phyloP scores from a whole-genome alignment of 2,888 invertebrate genomes.

The Myopa testacea region DNA sequence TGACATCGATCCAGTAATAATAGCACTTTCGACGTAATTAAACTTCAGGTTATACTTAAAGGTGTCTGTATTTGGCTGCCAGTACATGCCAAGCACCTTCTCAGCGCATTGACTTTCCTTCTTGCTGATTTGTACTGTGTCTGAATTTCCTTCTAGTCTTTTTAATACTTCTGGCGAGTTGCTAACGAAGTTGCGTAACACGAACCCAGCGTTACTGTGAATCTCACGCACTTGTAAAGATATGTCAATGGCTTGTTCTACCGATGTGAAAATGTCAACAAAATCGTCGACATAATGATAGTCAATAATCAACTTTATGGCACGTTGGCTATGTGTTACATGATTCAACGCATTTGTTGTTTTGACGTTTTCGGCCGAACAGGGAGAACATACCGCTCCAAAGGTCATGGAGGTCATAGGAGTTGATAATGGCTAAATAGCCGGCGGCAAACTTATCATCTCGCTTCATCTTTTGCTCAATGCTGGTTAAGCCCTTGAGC shows the following conservation, averaged over 20 bases:
- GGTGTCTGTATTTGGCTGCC: slow-evolving; percentile 5
- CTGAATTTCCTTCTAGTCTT: slow-evolving; percentile 2
- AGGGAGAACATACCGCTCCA: slow-evolving; percentile 33
- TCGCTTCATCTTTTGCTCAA: slow-evolving; percentile 40
- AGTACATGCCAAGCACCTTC: slow-evolving; percentile 19
- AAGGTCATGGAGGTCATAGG: slow-evolving; percentile 42
- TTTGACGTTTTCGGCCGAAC: slow-evolving; percentile 31
- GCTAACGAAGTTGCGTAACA: slow-evolving; percentile 39
- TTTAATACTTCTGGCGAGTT: slow-evolving; percentile 32
- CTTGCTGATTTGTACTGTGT: not conserved
- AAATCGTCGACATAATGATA: slow-evolving; percentile 44
- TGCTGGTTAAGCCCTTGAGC: slow-evolving; percentile 1
- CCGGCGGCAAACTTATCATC: slow-evolving; percentile 35
- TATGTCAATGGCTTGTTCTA: slow-evolving; percentile 12
- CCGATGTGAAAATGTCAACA: slow-evolving; percentile 24
- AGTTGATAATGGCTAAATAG: slow-evolving; percentile 37
- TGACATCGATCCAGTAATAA: not conserved
- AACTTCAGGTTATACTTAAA: slow-evolving; percentile 8
- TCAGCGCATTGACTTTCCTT: slow-evolving; percentile 13
- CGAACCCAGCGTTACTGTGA: slow-evolving; percentile 39
- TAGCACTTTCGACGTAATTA: not conserved
- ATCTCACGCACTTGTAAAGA: slow-evolving; percentile 19
- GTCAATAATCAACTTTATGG: slow-evolving; percentile 35
- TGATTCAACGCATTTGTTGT: slow-evolving; percentile 34
- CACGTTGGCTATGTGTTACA: slow-evolving; percentile 26